Evolutionary conservation across 2,797 vertebrate genomes (phyloP).

Genomic region (Amphiprion clarkii): DNA sequence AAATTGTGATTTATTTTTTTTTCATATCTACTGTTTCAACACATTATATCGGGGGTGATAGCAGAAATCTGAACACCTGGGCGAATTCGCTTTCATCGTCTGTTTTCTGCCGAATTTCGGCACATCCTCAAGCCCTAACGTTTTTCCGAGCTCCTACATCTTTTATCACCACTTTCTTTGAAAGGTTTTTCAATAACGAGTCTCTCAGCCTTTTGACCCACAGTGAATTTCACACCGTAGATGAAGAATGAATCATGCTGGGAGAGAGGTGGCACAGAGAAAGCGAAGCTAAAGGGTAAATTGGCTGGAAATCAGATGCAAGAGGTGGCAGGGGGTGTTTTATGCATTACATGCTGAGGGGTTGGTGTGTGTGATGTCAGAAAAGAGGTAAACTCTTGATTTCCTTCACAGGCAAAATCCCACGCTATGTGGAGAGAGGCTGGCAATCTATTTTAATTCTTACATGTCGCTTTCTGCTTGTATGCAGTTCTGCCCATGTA

Average conservation of each 20-base stretch:
- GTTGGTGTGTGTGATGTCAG: conserved; percentile 1
- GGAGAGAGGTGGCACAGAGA: conserved; percentile 1
- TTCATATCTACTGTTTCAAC: neutral
- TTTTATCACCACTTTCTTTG: conserved; percentile 36
- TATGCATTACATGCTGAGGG: neutral
- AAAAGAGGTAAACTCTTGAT: neutral
- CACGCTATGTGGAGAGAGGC: neutral
- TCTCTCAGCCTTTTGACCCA: conserved; percentile 34
- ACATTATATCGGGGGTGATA: neutral
- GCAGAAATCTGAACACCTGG: neutral
- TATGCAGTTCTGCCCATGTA: neutral
- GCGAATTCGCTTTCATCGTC: conserved; percentile 1
- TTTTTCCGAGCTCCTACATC: conserved; percentile 9
- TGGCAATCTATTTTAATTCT: neutral
- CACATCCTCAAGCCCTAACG: neutral
- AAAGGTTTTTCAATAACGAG: conserved; percentile 14
- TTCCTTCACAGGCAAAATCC: neutral
- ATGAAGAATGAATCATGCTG: conserved; percentile 25
- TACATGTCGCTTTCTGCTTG: too few relatives aligned
- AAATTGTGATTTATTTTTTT: neutral
- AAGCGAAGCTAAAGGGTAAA: conserved; percentile 21
- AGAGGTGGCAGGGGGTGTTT: neutral
- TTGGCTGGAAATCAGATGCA: conserved; percentile 14
- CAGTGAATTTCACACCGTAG: conserved; percentile 26
- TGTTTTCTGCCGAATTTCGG: neutral